A percentile compares a stretch with the other conserved stretches of the same genome.
phyloP scores from a whole-genome alignment of 2,113 vertebrate species.

The Rhinoderma darwinii region DNA sequence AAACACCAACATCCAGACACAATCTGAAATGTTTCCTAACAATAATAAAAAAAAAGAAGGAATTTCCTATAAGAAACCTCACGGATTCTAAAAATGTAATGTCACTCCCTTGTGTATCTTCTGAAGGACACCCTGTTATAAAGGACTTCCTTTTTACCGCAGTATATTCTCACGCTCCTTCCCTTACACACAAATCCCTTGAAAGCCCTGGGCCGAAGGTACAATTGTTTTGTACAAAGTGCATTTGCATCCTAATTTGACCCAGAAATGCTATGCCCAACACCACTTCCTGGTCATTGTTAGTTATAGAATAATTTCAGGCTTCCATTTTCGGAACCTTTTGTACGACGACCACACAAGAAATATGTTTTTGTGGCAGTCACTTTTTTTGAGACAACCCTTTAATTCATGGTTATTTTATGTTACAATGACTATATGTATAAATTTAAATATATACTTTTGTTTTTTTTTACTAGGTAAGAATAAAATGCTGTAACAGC shows the following conservation, averaged over 20 bases:
- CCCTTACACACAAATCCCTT: slow-evolving; percentile 45
- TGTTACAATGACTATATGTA: background rate
- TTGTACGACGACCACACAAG: background rate
- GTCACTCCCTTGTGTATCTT: slow-evolving; percentile 32
- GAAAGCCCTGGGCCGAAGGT: slow-evolving; percentile 26
- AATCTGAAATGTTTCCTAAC: background rate
- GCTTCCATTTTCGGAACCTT: slow-evolving; percentile 9
- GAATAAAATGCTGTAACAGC: background rate
- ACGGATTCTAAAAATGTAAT: slow-evolving; percentile 36
- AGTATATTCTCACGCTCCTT: slow-evolving; percentile 51
- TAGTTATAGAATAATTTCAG: slow-evolving; percentile 24
- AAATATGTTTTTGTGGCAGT: background rate
- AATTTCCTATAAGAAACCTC: slow-evolving; percentile 37
- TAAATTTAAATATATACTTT: too few species aligned
- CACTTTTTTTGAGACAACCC: background rate
- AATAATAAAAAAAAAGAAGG: background rate
- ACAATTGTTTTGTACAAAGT: slow-evolving; percentile 40
- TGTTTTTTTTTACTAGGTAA: too few species aligned
- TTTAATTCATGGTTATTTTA: background rate
- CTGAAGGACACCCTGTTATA: slow-evolving; percentile 47
- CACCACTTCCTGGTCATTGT: slow-evolving; percentile 41
- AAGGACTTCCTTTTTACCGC: slow-evolving; percentile 44
- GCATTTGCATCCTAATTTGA: slow-evolving; percentile 51
- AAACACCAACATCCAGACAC: background rate
- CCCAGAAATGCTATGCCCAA: slow-evolving; percentile 1